A percentile compares a stretch with the other conserved stretches of the same genome.
Evolutionary conservation across 2,797 vertebrate genomes (phyloP).

Genomic region (Acomys russatus): DNA sequence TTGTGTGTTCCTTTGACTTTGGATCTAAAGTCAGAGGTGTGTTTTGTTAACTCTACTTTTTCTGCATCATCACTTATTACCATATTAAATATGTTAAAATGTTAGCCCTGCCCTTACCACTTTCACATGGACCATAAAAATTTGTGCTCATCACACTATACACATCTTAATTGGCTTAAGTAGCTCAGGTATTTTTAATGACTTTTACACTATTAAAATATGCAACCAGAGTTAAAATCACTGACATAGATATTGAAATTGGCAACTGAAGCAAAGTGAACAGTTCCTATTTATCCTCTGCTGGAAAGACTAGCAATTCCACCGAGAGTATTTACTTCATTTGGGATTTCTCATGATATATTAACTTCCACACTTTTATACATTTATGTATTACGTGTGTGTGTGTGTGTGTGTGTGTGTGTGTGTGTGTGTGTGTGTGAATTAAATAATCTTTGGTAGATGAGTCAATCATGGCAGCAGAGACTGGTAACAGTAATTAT

Average conservation of each 20-base stretch:
- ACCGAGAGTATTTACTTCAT: constrained; percentile 5
- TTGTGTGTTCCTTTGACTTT: background rate
- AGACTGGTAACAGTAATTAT: background rate
- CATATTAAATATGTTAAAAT: background rate
- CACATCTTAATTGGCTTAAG: background rate
- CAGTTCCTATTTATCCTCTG: background rate
- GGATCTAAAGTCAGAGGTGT: background rate
- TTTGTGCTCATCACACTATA: background rate
- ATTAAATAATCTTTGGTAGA: background rate
- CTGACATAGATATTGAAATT: constrained; percentile 9
- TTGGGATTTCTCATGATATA: background rate
- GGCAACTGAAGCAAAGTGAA: background rate
- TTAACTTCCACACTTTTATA: background rate
- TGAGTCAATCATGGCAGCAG: background rate
- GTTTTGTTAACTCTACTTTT: background rate
- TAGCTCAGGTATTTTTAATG: background rate
- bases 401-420: too few relatives aligned
- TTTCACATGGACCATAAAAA: constrained; percentile 39
- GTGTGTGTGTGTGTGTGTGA: too few relatives aligned
- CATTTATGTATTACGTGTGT: background rate
- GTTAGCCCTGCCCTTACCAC: background rate
- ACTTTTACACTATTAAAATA: background rate
- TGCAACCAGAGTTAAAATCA: background rate
- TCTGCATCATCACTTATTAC: background rate
- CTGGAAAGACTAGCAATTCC: background rate